Evolutionary conservation across 2,113 vertebrate genomes (phyloP), one percentile per base, ranked within the genome.

Genomic region (Ctenomys sociabilis): DNA sequence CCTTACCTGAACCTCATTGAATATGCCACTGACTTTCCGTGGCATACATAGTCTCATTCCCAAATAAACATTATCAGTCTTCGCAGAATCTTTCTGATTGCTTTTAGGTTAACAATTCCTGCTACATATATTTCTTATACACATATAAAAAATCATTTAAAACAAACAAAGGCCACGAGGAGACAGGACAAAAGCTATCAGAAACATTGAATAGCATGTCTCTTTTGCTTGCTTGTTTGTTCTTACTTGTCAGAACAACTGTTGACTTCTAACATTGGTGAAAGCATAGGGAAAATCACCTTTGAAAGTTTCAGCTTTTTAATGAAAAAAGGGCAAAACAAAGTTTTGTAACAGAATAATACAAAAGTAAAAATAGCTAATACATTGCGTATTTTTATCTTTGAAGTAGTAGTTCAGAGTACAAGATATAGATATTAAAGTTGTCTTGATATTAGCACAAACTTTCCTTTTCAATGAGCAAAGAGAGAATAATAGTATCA

Each of bases 231-330:
- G n/a, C 81, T 59, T 80, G 52, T 61, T 73, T 90, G 43, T n/a
- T 83, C 68, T 93, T 91, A 40, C 13, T 93, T 85, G 40, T 75
- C 12, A 66, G 5, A 85, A 88, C 32, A 93, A 10, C 0, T n/a
- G 16, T 19, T 26, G 7, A 40, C 11, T 82, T 9, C 22, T 88
- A 89, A 35, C 35, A 10, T 21, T 59, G 14, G 0, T 83, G 54
- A 72, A 26, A 16, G 5, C 64, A 80, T n/a, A 11, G 52, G 24
- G 82, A 93, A 80, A 13, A 24, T 82, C 52, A 64, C 1, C 22
- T 28, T 94, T 52, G 28, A 94, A 82, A 83, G 37, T 70, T 7
- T 91, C 30, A 66, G 5, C 75, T 77, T 45, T 88, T 93, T 93
- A 61, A 30, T 30, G 63, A 28, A 30, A 30, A 66, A 66, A 66